Conservation (phyloP, 2,888 invertebrate genomes). For the Serripes groenlandicus region DNA sequence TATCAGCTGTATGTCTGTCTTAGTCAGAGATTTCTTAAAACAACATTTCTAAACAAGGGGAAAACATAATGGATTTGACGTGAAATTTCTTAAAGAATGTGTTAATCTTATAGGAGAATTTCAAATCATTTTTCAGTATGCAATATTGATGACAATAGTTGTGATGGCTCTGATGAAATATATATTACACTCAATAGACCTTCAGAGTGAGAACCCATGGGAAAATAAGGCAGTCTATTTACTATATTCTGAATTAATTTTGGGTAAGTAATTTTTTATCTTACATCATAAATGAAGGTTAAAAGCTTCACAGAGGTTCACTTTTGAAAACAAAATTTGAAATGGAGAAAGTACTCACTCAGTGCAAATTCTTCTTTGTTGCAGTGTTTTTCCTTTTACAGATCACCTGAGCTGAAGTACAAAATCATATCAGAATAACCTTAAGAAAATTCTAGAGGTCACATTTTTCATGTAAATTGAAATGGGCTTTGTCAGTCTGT, state of each 20-base stretch:
- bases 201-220: constrained; percentile 98
- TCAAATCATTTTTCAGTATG: constrained; percentile 91
- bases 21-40: too few species aligned
- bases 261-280: constrained; percentile 89
- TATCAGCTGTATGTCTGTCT: too few species aligned
- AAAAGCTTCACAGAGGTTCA: background rate
- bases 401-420: background rate
- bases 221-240: constrained; percentile 99
- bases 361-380: background rate
- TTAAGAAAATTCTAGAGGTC: background rate
- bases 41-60: too few species aligned
- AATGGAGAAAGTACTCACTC: background rate
- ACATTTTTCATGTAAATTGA: too few species aligned
- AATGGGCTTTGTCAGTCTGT: too few species aligned
- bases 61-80: too few species aligned
- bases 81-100: too few species aligned
- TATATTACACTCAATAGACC: constrained; percentile 94
- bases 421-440: background rate
- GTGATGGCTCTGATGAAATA: constrained; percentile 97
- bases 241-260: constrained; percentile 97
- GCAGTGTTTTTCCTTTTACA: background rate
- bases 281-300: background rate
- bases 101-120: too few species aligned
- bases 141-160: constrained; percentile 97
- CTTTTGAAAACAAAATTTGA: background rate